Percentiles rank a stretch among this genome's conserved stretches.
Conservation (phyloP, 2,113 vertebrate genomes). For the Ctenomys sociabilis region DNA sequence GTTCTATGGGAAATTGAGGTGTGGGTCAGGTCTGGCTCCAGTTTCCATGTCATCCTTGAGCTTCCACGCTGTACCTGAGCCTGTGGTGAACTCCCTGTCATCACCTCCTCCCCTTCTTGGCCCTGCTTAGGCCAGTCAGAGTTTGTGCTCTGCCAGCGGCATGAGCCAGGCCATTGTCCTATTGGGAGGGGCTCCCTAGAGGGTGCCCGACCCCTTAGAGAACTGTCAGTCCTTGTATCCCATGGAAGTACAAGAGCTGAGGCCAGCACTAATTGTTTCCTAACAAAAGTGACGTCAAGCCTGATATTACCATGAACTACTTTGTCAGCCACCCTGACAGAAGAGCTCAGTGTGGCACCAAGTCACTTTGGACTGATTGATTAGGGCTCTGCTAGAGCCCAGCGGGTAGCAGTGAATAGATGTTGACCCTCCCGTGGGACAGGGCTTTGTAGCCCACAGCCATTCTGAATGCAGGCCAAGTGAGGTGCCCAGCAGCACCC, state of each 20-base stretch:
- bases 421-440: not conserved
- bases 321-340: not conserved
- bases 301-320: not conserved
- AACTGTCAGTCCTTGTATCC: not conserved
- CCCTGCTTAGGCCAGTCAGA: not conserved
- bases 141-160: not conserved
- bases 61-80: not conserved
- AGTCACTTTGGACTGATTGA: too few relatives aligned
- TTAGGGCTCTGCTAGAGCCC: not conserved
- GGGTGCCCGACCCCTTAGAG: not conserved
- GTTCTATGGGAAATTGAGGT: fast-evolving
- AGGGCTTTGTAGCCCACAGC: not conserved
- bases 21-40: not conserved
- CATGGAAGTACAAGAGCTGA: not conserved
- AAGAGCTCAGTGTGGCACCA: not conserved
- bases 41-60: not conserved
- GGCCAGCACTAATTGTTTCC: not conserved
- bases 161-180: not conserved
- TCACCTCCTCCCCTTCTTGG: not conserved
- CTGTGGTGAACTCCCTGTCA: not conserved
- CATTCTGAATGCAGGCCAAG: not conserved
- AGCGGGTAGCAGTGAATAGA: not conserved
- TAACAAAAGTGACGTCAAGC: not conserved
- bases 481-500: not conserved
- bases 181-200: not conserved